Evolutionary conservation across 92 coral and sea anemone species (phyloP), one percentile per base, ranked within the genome.

Genomic region (Metridium senile): DNA sequence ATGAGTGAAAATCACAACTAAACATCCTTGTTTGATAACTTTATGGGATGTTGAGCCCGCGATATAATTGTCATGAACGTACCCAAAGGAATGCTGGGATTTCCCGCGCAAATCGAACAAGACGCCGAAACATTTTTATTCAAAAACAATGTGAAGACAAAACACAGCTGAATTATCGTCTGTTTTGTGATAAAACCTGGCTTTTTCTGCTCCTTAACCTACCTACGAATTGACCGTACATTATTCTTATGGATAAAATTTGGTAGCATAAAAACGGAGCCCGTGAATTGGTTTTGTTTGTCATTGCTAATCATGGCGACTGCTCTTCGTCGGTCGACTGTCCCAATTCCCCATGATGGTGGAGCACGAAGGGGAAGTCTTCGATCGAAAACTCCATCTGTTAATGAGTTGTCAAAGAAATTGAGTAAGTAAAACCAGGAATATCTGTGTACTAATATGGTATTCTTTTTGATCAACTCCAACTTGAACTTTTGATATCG

Each of bases 371-470:
- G 92, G 47, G 93, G 92, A 46, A 66, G 86, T 43, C 81, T 81
- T 26, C 87, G 99, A 66, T 89, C 97, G n/a, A 96, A 96, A 71
- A 96, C 99, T 45, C 99, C 99, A 2, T 96, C 97, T 16, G 86
- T 85, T 53, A 92, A 96, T 79, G 99, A 96, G 62, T 88, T 93
- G 17, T 87, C 93, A 67, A 96, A 85, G 79, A 92, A 93, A 88
- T 87, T 22, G 43, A 92, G 99, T 96, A 78, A 93, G 99, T 94
- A 45, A 18, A 75, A 9, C 23, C 20, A 20, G 16, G 49, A 20
- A 0, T 0, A 10, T 74, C 9, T 27, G 27, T 26, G 26, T 28
- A 0, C 26, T 46, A 26, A 28, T 62, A 10, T 52, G 29, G 1
- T 67, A 7, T n/a, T 31, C 31, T 2, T 27, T 10, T 19, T 20